Conservation (phyloP, 2,797 vertebrate species). For the Lacerta viridis region DNA sequence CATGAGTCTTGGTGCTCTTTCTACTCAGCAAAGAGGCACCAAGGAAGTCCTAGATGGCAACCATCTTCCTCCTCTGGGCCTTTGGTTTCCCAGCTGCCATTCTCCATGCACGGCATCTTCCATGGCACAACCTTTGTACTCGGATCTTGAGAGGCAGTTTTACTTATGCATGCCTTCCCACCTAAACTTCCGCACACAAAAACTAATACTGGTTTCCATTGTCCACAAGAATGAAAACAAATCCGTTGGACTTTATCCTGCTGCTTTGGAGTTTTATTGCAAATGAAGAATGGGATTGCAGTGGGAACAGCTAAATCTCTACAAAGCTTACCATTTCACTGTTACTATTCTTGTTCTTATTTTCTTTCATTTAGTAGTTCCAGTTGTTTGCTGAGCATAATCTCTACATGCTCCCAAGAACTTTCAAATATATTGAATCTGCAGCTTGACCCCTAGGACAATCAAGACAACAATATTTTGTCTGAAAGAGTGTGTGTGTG, state of each 20-base stretch:
- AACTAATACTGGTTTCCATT: slow-evolving; percentile 7
- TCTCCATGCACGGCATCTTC: not conserved
- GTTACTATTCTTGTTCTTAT: not conserved
- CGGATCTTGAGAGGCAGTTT: not conserved
- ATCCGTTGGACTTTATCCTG: slow-evolving; percentile 16
- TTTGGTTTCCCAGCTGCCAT: not conserved
- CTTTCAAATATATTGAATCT: not conserved
- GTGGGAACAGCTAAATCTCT: slow-evolving; percentile 6
- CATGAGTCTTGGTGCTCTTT: not conserved
- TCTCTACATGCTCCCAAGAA: not conserved
- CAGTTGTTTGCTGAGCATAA: slow-evolving; percentile 6
- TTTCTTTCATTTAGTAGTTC: not conserved
- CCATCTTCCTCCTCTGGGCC: not conserved
- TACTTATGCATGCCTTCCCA: not conserved
- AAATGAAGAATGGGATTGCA: slow-evolving; percentile 18
- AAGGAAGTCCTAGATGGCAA: not conserved
- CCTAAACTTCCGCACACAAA: not conserved
- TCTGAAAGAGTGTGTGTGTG: not conserved
- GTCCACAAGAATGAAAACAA: slow-evolving; percentile 28
- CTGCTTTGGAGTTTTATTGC: slow-evolving; percentile 8
- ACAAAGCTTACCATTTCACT: slow-evolving; percentile 12
- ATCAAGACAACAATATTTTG: not conserved
- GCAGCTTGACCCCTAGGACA: not conserved
- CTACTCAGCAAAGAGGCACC: not conserved
- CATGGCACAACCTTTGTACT: not conserved